These are phyloP conservation scores for Ahaetulla prasina DNA, from an alignment of 2,113 vertebrate genomes.

Conservation along the genomic window DNA sequence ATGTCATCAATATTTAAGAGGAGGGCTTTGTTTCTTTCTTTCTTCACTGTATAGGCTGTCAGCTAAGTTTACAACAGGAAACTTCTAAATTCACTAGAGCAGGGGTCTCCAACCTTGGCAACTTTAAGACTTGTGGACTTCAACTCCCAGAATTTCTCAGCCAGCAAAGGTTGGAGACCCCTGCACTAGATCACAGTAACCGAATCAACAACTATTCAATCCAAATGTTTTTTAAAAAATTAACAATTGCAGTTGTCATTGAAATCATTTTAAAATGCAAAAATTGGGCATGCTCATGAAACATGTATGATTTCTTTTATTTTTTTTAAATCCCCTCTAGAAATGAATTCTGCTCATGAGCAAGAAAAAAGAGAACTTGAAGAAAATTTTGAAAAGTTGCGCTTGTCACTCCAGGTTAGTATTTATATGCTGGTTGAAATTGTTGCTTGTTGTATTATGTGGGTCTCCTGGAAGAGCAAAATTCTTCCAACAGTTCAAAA, in stretches of 20 bases:
- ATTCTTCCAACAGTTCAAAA: neutral
- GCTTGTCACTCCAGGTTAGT: constrained; percentile 88
- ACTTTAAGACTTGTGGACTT: too few species aligned
- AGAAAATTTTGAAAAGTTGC: constrained; percentile 88
- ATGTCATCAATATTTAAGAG: neutral
- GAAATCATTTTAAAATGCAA: neutral
- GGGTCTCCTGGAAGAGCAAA: neutral
- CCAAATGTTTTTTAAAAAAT: too few species aligned
- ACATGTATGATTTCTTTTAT: neutral
- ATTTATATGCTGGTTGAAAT: neutral
- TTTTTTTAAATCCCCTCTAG: constrained; percentile 57
- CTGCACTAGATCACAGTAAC: neutral
- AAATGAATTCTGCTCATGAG: constrained; percentile 83
- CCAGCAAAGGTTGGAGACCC: too few species aligned
- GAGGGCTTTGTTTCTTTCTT: neutral
- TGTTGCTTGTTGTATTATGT: neutral
- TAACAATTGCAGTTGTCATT: neutral
- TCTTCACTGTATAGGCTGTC: neutral
- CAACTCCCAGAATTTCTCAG: too few species aligned
- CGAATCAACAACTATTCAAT: neutral
- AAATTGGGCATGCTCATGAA: neutral
- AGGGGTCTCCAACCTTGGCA: neutral
- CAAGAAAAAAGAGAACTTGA: constrained; percentile 87
- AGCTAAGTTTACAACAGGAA: neutral
- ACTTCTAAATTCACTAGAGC: neutral